Base-by-base conservation (phyloP, 1,140 invertebrate genomes). In the Drosophila sp. region DNA sequence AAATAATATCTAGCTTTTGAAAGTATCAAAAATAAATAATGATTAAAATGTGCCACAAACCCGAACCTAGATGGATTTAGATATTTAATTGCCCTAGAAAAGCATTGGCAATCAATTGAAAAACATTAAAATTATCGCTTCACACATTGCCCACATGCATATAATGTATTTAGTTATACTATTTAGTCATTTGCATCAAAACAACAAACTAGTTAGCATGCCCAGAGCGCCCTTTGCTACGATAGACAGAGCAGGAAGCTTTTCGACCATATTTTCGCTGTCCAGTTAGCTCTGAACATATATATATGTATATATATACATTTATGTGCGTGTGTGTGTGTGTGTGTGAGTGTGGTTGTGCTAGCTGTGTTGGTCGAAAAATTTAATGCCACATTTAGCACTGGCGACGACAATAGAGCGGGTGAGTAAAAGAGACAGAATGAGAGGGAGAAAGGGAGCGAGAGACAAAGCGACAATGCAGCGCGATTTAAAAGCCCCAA, bases 351-450 rank as follows among this genome's bases (percentile, higher is more conserved):
- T 57, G 66, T 40, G 55, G 33, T 50, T 60, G 54, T 56, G 41
- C 65, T 79, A 60, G 38, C 60, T 76, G 61, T 81, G 79, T 62
- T 79, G 76, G 60, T 81, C 57, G 67, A 79, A 72, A 89, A 86
- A 83, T 89, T 89, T 86, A 86, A 86, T 89, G 83, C 83, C 76
- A 73, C 83, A 86, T 89, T 86, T 87, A 89, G 79, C 79, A 76
- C 76, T 73, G 82, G 73, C 83, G 75, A 77, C 71, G 23, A 62
- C 60, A 62, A 58, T 23, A 23, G 7, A 32, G 56, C 56, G 5
- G 7, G 29, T 35, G 30, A 57, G n/a, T 17, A 23, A 47, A 5
- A 25, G 23, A 8, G 44, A 7, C 1, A 50, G 44, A 50, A 10
- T 2, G 10, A 38, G 35, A 38, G 35, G 1, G 35, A 10, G 47